phyloP scores from a whole-genome alignment of 1,140 invertebrate genomes.

The Atopsyche davidsoni region DNA sequence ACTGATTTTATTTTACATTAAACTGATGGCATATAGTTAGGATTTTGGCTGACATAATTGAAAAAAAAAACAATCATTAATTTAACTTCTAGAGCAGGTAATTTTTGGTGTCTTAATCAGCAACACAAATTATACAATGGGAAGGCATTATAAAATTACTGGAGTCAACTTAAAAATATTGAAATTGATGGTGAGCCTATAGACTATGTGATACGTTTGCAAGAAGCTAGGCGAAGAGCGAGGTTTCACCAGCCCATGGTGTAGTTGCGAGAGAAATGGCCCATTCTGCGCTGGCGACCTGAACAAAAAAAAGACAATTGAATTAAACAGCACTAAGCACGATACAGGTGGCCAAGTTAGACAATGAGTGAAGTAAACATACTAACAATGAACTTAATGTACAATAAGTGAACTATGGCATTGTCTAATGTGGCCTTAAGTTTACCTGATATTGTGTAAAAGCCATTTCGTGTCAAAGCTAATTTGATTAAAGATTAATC shows the following conservation, averaged over 20 bases:
- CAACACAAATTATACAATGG: conserved; percentile 1
- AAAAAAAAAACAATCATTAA: conserved; percentile 10
- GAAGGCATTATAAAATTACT: conserved; percentile 3
- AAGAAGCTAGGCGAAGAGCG: conserved; percentile 11
- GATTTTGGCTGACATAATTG: neutral
- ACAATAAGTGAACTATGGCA: neutral
- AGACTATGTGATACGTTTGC: conserved; percentile 21
- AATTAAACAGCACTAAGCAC: conserved; percentile 1
- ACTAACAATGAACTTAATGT: neutral
- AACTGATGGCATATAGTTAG: neutral
- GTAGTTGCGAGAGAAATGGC: conserved; percentile 28
- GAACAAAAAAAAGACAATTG: conserved; percentile 10
- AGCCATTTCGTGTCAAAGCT: neutral
- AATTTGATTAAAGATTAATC: neutral
- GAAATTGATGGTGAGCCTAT: conserved; percentile 12
- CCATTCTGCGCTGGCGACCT: conserved; percentile 29
- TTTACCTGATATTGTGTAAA: neutral
- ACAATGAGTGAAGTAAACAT: conserved; percentile 1
- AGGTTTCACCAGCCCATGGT: conserved; percentile 25
- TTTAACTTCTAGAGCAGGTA: conserved; percentile 1
- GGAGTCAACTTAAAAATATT: conserved; percentile 9
- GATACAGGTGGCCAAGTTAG: too few relatives aligned
- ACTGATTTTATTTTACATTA: neutral
- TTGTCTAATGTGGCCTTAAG: neutral
- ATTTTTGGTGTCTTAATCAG: conserved; percentile 5